Evolutionary conservation across 2,888 invertebrate species (phyloP).

Genomic region (Cotesia congregata): DNA sequence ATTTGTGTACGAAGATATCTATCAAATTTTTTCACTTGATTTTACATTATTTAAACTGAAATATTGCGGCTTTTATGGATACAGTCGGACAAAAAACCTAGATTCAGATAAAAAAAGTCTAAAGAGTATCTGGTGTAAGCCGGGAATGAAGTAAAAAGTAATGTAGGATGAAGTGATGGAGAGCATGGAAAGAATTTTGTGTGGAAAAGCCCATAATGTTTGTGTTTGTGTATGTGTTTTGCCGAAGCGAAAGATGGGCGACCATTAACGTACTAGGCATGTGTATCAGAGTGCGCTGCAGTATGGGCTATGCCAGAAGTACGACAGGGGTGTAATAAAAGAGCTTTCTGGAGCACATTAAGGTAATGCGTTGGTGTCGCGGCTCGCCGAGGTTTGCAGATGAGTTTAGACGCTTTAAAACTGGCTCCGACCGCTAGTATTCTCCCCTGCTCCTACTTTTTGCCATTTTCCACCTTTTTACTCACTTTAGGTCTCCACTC

Average conservation of each 20-base stretch:
- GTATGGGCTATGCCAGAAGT: background rate
- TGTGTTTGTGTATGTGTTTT: slow-evolving; percentile 21
- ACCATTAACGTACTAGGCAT: slow-evolving; percentile 42
- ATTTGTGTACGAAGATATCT: no score
- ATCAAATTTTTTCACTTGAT: no score
- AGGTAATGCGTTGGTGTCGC: slow-evolving; percentile 62
- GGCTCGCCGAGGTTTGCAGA: slow-evolving; percentile 47
- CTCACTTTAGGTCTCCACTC: slow-evolving; percentile 32
- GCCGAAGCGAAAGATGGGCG: slow-evolving; percentile 36
- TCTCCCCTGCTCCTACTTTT: slow-evolving; percentile 39
- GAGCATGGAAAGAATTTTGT: slow-evolving; percentile 9
- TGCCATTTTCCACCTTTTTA: slow-evolving; percentile 21
- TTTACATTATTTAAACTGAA: no score
- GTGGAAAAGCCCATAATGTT: slow-evolving; percentile 16
- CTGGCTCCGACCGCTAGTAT: slow-evolving; percentile 28
- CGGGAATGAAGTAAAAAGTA: slow-evolving; percentile 8
- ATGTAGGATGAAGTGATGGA: slow-evolving; percentile 2
- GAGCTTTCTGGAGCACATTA: slow-evolving; percentile 66
- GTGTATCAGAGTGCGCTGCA: background rate
- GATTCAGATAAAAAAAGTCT: no score
- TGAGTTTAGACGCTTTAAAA: slow-evolving; percentile 37
- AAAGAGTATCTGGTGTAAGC: background rate
- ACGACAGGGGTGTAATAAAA: slow-evolving; percentile 57
- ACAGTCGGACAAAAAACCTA: no score
- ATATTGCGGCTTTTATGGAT: no score